Percentiles rank a stretch among this genome's conserved stretches.
These are phyloP conservation scores for Clanis bilineata DNA, from an alignment of 2,888 invertebrate species.

Conservation along the genomic window DNA sequence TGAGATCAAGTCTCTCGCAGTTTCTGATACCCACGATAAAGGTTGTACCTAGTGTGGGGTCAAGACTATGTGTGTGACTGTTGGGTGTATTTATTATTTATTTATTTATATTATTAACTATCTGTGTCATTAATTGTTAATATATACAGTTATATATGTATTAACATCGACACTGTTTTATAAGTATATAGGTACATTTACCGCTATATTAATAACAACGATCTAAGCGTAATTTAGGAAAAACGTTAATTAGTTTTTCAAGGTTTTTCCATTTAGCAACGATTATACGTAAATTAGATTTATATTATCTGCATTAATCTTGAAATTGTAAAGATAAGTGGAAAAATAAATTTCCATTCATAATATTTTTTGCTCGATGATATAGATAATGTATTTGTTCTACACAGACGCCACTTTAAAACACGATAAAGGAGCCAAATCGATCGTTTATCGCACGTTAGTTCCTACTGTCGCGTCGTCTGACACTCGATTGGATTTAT, in stretches of 20 bases:
- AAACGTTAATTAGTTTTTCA: not conserved
- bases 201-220: no score
- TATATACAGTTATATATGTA: no score
- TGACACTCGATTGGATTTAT: constrained; percentile 9
- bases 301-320: constrained; percentile 32
- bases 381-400: not conserved
- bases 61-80: no score
- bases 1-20: no score
- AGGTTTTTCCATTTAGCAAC: constrained; percentile 21
- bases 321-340: constrained; percentile 31
- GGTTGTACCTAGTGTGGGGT: no score
- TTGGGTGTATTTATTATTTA: no score
- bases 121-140: no score
- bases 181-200: no score
- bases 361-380: constrained; percentile 23
- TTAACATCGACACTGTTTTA: no score
- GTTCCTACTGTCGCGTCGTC: constrained; percentile 8
- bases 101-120: no score
- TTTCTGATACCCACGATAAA: no score
- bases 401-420: constrained; percentile 3
- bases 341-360: constrained; percentile 43
- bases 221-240: no score
- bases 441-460: constrained; percentile 15
- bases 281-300: constrained; percentile 35
- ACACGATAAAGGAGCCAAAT: constrained; percentile 10